A percentile compares a stretch with the other conserved stretches of the same genome.
phyloP scores from a whole-genome alignment of 2,797 vertebrate genomes.

The Acipenser transmontanus region DNA sequence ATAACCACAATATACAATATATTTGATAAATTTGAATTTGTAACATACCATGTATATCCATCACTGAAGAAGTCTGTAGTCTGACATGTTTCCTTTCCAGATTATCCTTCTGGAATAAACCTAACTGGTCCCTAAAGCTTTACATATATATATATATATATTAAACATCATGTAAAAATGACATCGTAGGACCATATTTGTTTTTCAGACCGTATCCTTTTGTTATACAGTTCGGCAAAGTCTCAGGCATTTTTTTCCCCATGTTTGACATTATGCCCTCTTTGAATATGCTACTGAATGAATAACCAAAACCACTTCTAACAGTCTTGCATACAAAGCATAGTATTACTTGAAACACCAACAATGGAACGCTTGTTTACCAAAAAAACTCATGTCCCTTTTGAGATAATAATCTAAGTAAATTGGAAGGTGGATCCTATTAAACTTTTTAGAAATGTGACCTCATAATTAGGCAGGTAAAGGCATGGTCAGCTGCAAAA shows the following conservation, averaged over 20 bases:
- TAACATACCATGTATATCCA: too few species aligned
- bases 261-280: conserved; percentile 4
- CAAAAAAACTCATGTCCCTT: conserved; percentile 22
- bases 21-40: too few species aligned
- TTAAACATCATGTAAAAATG: too few species aligned
- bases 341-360: conserved; percentile 25
- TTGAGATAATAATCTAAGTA: conserved; percentile 22
- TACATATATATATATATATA: too few species aligned
- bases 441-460: conserved; percentile 32
- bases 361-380: conserved; percentile 22
- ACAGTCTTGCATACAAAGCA: conserved; percentile 19
- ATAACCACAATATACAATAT: too few species aligned
- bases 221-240: too few species aligned
- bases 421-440: conserved; percentile 37
- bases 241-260: not conserved
- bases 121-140: too few species aligned
- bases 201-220: too few species aligned
- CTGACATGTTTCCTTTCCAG: too few species aligned
- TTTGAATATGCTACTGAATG: conserved; percentile 21
- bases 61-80: too few species aligned
- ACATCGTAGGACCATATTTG: too few species aligned
- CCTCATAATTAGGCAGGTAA: conserved; percentile 40
- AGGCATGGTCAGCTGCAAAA: conserved; percentile 37
- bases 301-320: conserved; percentile 31
- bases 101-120: too few species aligned